These are phyloP conservation scores for Notechis scutatus DNA, from an alignment of 2,113 vertebrate species.

Conservation along the genomic window DNA sequence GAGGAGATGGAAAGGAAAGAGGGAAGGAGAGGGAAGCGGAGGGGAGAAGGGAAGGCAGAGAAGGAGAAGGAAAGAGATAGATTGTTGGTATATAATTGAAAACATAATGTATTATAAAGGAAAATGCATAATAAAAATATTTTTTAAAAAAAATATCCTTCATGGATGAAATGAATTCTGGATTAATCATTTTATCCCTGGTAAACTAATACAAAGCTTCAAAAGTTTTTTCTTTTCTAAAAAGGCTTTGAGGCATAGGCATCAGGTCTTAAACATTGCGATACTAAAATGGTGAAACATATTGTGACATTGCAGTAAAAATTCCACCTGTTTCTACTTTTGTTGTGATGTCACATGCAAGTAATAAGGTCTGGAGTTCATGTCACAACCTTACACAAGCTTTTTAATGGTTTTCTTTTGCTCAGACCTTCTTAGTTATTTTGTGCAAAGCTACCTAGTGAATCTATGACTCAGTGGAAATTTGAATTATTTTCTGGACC, in stretches of 20 bases:
- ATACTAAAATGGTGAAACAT: background rate
- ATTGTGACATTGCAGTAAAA: background rate
- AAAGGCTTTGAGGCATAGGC: background rate
- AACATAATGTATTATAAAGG: too few species aligned
- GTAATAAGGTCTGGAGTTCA: background rate
- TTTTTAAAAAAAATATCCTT: background rate
- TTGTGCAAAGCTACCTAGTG: background rate
- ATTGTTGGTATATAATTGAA: too few species aligned
- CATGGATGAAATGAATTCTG: background rate
- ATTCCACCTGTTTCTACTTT: background rate
- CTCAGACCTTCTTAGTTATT: background rate
- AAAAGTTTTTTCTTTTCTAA: background rate
- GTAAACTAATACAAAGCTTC: constrained; percentile 22
- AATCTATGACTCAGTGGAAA: background rate
- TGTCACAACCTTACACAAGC: background rate
- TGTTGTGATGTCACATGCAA: background rate
- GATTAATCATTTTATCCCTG: constrained; percentile 6
- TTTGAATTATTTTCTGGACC: background rate
- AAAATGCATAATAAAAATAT: too few species aligned
- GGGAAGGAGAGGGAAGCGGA: too few species aligned
- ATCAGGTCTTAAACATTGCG: background rate
- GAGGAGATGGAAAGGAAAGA: too few species aligned
- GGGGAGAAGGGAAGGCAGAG: too few species aligned
- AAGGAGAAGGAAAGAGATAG: too few species aligned
- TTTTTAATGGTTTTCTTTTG: background rate